A percentile compares a stretch with the other conserved stretches of the same genome.
Conservation (phyloP, 1,140 invertebrate species). For the Meloidogyne floridensis region DNA sequence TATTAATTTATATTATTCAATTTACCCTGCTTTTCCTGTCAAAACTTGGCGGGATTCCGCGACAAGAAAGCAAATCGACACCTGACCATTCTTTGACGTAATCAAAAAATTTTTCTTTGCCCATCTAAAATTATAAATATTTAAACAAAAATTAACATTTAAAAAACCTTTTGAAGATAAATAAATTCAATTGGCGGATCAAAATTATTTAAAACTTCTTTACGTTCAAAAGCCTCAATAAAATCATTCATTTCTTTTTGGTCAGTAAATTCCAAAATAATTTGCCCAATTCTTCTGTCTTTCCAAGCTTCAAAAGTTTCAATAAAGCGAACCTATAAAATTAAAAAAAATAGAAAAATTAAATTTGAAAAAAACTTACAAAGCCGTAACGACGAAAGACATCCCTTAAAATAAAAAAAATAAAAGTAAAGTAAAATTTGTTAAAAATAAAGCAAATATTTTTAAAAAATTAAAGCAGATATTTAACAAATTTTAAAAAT, state of each 20-base stretch:
- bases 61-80: constrained; percentile 23
- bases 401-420: neutral
- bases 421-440: no score
- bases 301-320: constrained; percentile 30
- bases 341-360: neutral
- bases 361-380: constrained; percentile 1
- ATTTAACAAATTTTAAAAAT: no score
- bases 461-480: no score
- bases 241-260: neutral
- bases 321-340: constrained; percentile 24
- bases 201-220: constrained; percentile 20
- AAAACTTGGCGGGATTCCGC: constrained; percentile 19
- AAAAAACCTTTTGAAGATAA: constrained; percentile 15
- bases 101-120: constrained; percentile 7
- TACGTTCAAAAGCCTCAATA: neutral
- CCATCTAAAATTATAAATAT: constrained; percentile 10
- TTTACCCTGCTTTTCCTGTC: neutral
- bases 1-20: no score
- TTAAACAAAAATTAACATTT: neutral
- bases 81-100: constrained; percentile 10
- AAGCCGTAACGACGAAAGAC: neutral
- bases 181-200: constrained; percentile 19
- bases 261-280: constrained; percentile 17
- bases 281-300: constrained; percentile 7
- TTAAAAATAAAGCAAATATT: no score